Percentiles rank a stretch among this genome's conserved stretches.
phyloP scores from a whole-genome alignment of 2,113 vertebrate genomes.

The Amblyopsis rosae region DNA sequence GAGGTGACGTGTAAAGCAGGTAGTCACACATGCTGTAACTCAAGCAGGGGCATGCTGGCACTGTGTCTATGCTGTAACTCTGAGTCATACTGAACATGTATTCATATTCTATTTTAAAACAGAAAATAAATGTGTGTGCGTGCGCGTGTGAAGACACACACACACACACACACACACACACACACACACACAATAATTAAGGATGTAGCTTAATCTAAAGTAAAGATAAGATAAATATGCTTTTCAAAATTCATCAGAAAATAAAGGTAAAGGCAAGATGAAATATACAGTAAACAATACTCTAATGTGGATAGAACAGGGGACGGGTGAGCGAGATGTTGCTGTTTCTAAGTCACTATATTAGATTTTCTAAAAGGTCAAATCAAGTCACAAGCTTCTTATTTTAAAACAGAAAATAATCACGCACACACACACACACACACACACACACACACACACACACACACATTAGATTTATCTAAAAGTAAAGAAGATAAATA shows the following conservation, averaged over 20 bases:
- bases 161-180: background rate
- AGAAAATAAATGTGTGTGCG: no score
- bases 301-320: no score
- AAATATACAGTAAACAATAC: no score
- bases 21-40: background rate
- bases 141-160: background rate
- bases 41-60: background rate
- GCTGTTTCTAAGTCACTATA: no score
- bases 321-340: no score
- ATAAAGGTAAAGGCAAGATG: no score
- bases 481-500: background rate
- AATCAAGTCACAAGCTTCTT: no score
- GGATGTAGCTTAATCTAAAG: background rate
- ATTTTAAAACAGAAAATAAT: background rate
- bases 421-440: background rate
- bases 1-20: background rate
- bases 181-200: background rate
- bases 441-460: background rate
- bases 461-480: background rate
- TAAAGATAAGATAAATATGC: background rate
- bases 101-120: background rate
- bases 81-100: background rate
- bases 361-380: no score
- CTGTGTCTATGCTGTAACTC: conserved; percentile 22
- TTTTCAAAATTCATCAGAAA: no score